Evolutionary conservation across 2,113 vertebrate genomes (phyloP).

Genomic region (Caranx ignobilis): DNA sequence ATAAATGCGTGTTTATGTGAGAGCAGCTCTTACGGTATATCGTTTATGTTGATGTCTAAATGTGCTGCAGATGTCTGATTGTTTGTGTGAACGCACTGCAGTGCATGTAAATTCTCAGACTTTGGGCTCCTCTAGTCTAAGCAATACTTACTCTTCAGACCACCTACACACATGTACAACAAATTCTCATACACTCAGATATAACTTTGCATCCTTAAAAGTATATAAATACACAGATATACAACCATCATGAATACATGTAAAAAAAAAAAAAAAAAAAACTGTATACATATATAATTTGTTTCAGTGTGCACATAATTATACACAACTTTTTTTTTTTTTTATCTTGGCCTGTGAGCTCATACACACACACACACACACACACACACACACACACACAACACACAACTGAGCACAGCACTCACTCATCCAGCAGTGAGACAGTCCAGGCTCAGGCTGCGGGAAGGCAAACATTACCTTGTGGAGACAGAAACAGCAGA

Average conservation of each 20-base stretch:
- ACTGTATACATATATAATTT: not conserved
- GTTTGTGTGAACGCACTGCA: not conserved
- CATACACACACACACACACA: not conserved
- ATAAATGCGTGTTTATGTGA: not conserved
- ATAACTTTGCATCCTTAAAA: not conserved
- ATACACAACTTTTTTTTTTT: not conserved
- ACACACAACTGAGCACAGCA: conserved; percentile 7
- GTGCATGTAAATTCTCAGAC: conserved; percentile 10
- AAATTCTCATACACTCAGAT: not conserved
- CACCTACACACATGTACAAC: conserved; percentile 23
- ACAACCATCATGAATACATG: not conserved
- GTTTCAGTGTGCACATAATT: not conserved
- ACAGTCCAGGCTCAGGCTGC: conserved; percentile 66
- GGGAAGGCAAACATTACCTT: conserved; percentile 69
- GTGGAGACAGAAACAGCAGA: conserved; percentile 51
- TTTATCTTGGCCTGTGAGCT: not conserved
- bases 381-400: too few relatives aligned
- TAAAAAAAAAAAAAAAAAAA: not conserved
- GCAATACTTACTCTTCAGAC: conserved; percentile 16
- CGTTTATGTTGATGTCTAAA: not conserved
- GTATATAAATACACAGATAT: not conserved
- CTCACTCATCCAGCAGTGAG: conserved; percentile 52
- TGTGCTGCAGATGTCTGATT: not conserved
- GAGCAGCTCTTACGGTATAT: not conserved
- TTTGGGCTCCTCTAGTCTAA: conserved; percentile 20